phyloP scores from a whole-genome alignment of 92 coral and sea anemone genomes.

The Palythoa caribaeorum region DNA sequence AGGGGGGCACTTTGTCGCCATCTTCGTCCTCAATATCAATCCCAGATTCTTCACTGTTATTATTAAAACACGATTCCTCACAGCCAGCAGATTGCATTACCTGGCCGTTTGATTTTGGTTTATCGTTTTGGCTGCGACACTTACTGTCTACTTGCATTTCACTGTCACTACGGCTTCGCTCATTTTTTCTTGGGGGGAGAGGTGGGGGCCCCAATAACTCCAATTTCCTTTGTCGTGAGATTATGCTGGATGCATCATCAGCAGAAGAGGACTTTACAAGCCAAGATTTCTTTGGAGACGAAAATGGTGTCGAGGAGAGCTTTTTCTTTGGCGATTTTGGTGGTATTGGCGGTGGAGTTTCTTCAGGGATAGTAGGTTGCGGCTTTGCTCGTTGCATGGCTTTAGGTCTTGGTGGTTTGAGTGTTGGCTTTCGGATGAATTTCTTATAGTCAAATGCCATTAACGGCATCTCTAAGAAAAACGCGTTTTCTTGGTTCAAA shows the following conservation, averaged over 20 bases:
- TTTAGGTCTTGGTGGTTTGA: slow-evolving; percentile 14
- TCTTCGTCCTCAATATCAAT: not conserved
- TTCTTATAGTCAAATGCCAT: slow-evolving; percentile 48
- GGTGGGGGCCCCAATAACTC: slow-evolving; percentile 38
- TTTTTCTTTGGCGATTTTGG: slow-evolving; percentile 46
- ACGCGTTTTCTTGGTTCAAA: slow-evolving; percentile 41
- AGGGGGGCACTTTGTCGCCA: not conserved
- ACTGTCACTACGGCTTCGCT: slow-evolving; percentile 12
- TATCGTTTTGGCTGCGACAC: not conserved
- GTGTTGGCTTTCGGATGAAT: slow-evolving; percentile 37
- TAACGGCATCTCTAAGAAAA: slow-evolving; percentile 35
- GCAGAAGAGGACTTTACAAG: slow-evolving; percentile 3
- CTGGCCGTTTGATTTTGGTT: not conserved
- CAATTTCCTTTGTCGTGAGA: not conserved
- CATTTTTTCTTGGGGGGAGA: slow-evolving; percentile 34
- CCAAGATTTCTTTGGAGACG: slow-evolving; percentile 20
- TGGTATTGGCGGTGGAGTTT: slow-evolving; percentile 38
- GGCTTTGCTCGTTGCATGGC: slow-evolving; percentile 21
- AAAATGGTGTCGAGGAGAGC: slow-evolving; percentile 14
- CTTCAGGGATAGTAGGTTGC: not conserved
- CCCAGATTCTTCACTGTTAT: not conserved
- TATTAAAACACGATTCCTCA: not conserved
- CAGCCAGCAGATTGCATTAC: not conserved
- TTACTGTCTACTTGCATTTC: not conserved
- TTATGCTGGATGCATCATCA: slow-evolving; percentile 1